Evolutionary conservation across 1,140 invertebrate species (phyloP).

Genomic region (Aphaenogaster floridana): DNA sequence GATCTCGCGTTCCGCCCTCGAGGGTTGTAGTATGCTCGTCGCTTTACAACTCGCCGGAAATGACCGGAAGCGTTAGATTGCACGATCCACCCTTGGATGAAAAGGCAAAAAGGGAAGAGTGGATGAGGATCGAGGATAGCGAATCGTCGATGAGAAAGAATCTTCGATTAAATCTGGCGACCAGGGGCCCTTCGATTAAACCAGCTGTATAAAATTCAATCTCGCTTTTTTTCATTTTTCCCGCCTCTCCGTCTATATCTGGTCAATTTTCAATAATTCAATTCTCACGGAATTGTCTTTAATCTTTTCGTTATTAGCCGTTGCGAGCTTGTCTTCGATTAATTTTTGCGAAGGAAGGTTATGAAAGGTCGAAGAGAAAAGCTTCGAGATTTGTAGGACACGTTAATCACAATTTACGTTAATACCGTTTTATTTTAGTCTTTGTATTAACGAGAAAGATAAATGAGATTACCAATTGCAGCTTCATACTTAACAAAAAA

Average conservation of each 20-base stretch:
- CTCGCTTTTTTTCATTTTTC: constrained; percentile 11
- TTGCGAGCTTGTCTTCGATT: not conserved
- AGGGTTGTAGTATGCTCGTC: constrained; percentile 22
- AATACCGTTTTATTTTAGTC: not conserved
- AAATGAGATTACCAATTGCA: not conserved
- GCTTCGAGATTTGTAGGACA: not conserved
- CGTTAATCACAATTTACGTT: not conserved
- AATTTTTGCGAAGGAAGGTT: not conserved
- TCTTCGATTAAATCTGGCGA: constrained; percentile 68
- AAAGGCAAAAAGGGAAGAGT: constrained; percentile 28
- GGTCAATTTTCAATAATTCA: constrained; percentile 78
- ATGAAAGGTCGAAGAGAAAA: not conserved
- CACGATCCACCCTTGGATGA: not conserved
- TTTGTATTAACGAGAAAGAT: not conserved
- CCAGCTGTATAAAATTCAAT: constrained; percentile 80
- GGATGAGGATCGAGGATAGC: constrained; percentile 32
- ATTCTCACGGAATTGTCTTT: constrained; percentile 70
- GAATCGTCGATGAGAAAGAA: constrained; percentile 31
- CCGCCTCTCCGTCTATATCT: constrained; percentile 50
- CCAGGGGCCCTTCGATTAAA: constrained; percentile 70
- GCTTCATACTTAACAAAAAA: constrained; percentile 4
- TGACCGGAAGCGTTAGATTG: constrained; percentile 47
- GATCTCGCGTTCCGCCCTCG: constrained; percentile 15
- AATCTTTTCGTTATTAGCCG: constrained; percentile 72
- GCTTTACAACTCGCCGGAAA: constrained; percentile 44